Evolutionary conservation across 2,888 invertebrate genomes (phyloP), one percentile per base, ranked within the genome.

Genomic region (Tuta absoluta): DNA sequence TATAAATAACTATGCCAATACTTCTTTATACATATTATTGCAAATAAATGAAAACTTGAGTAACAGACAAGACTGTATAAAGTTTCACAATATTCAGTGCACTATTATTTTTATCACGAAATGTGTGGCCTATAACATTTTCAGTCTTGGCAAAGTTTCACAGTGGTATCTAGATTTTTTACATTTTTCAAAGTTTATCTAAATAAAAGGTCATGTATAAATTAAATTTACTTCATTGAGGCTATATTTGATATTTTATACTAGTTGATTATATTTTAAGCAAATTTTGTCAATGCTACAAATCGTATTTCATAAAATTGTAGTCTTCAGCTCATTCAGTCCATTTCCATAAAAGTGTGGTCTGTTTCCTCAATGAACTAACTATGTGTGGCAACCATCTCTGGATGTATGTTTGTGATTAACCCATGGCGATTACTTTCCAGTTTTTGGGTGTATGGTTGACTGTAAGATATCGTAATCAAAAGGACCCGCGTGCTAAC

Each of bases 361-460:
- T 1, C 14, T 33, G 24, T 21, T 57, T 51, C 23, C 61, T 60
- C 38, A 63, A 57, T 62, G 51, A 62, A 62, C 62, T 53, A 62
- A 53, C 53, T 64, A 41, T 24, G 56, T 56, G 24, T 56, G n/a
- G 28, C 33, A 56, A 56, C 56, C 56, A 56, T 56, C 56, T 56
- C 56, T 56, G 56, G 56, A 56, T 56, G 56, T 23, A 28, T 63
- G 41, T 45, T 48, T 28, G 61, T 88, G 82, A 86, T 85, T 89
- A 90, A 89, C 85, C 80, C 72, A 75, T 71, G 79, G 71, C 77
- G 73, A 83, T 85, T 89, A 78, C 79, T 85, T 91, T 90, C 71
- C 96, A 99, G 98, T 98, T 99, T 93, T 94, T 98, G 92, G 98
- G 98, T 92, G 97, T 98, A 72, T 96, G 97, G 96, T 94, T 99